These are phyloP conservation scores for Xanthia togata DNA, from an alignment of 2,888 invertebrate genomes.

Conservation along the genomic window DNA sequence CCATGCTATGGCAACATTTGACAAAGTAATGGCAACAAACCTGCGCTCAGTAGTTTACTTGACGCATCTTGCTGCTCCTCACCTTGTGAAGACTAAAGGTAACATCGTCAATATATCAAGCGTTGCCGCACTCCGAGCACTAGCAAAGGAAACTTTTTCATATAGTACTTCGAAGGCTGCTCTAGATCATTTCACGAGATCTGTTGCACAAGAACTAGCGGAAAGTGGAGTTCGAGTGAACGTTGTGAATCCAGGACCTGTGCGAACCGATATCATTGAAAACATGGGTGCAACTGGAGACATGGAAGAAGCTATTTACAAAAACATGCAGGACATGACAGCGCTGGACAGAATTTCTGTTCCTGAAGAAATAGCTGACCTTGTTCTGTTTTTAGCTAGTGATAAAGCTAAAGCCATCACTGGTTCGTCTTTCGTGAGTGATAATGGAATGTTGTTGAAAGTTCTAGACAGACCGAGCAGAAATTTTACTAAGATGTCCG, in stretches of 20 bases:
- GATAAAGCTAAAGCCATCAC: conserved; percentile 69
- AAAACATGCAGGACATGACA: conserved; percentile 13
- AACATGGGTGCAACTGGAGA: conserved; percentile 26
- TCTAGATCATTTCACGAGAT: conserved; percentile 67
- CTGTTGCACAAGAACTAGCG: conserved; percentile 91
- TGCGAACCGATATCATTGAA: conserved; percentile 39
- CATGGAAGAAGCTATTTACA: conserved; percentile 9
- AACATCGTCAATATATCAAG: conserved; percentile 93
- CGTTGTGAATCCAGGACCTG: conserved; percentile 65
- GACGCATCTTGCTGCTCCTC: conserved; percentile 61
- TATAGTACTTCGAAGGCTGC: conserved; percentile 66
- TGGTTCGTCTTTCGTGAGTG: conserved; percentile 57
- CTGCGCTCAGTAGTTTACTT: conserved; percentile 53
- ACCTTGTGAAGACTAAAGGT: conserved; percentile 76
- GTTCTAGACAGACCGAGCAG: not conserved
- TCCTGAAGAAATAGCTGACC: conserved; percentile 69
- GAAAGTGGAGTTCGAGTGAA: conserved; percentile 93
- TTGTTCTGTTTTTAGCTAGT: conserved; percentile 67
- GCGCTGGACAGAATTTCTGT: conserved; percentile 42
- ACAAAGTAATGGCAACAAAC: conserved; percentile 52
- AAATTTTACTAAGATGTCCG: not conserved
- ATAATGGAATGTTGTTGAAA: conserved; percentile 51
- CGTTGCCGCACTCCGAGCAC: conserved; percentile 15
- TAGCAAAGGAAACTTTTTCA: conserved; percentile 18
- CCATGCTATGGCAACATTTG: conserved; percentile 46